Percentiles rank a stretch among this genome's conserved stretches.
Conservation (phyloP, 2,113 vertebrate genomes). For the Percopsis transmontana region DNA sequence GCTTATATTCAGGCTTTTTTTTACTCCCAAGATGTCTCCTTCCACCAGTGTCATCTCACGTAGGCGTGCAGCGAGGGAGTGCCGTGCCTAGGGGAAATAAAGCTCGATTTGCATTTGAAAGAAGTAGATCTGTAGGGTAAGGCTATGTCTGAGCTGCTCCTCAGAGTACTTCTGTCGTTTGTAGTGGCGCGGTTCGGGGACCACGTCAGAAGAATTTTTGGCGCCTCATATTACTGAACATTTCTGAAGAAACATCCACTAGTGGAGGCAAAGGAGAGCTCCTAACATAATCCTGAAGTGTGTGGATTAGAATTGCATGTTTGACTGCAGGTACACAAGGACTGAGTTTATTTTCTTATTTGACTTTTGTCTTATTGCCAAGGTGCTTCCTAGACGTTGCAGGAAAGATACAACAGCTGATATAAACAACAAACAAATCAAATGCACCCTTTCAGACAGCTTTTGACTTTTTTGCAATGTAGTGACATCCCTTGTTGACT, state of each 20-base stretch:
- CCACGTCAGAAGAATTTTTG: conserved; percentile 18
- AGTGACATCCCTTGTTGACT: too few relatives aligned
- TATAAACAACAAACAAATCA: too few relatives aligned
- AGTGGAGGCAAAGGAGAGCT: conserved; percentile 15
- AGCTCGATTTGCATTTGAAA: conserved; percentile 61
- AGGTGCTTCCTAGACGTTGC: too few relatives aligned
- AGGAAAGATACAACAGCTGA: too few relatives aligned
- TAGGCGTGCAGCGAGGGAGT: conserved; percentile 28
- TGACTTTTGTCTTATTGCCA: not conserved
- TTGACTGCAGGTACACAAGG: not conserved
- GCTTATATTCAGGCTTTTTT: conserved; percentile 21
- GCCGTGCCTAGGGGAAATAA: conserved; percentile 39
- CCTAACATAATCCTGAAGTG: not conserved
- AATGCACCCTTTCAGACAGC: too few relatives aligned
- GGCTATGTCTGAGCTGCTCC: conserved; percentile 49
- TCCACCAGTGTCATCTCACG: conserved; percentile 27
- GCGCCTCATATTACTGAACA: conserved; percentile 39
- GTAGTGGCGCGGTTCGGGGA: conserved; percentile 53
- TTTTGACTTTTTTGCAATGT: too few relatives aligned
- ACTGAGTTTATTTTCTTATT: not conserved
- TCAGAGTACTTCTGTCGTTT: conserved; percentile 55
- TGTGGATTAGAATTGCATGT: conserved; percentile 12
- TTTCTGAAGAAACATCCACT: conserved; percentile 40
- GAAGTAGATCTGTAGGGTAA: conserved; percentile 51
- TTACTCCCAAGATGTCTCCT: conserved; percentile 15